Base-by-base conservation (phyloP, 2,888 invertebrate species). In the Calameuta pallipes region DNA sequence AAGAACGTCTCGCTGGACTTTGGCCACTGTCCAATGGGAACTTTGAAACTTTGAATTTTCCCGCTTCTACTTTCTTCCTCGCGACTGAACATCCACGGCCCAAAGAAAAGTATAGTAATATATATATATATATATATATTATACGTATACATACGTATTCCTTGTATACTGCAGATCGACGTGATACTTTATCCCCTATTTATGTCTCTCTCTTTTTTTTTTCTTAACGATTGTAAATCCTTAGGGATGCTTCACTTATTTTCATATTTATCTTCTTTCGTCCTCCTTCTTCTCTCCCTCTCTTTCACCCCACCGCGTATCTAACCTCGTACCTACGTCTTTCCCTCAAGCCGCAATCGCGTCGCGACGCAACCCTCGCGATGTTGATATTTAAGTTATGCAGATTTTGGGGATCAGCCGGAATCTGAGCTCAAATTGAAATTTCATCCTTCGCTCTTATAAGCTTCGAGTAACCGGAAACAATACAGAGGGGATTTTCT, bases 361-460 rank as follows among this genome's bases (percentile, higher is more conserved):
- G 31, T 37, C 37, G 41, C 41, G 41, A 41, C 41, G 41, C 41
- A 15, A 41, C 41, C 41, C 41, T 41, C 41, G 41, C 41, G 41
- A 41, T 15, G 78, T 80, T 79, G 81, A 80, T 81, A 74, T 80
- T 80, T 76, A 79, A 83, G 81, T 80, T 86, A 87, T 85, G 84
- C 83, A 84, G 83, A 87, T 85, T 84, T 82, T 76, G 77, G 71
- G 83, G 83, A 83, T 83, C 82, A 81, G 69, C 76, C 76, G 79
- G 76, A 82, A 85, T 85, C 83, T 80, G 76, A 74, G 80, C 81
- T 79, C 81, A 84, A 87, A 87, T 87, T 86, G 87, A 87, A 87
- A 87, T 84, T 87, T 86, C 82, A 84, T 83, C 85, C 87, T 81
- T 81, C 81, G 76, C 75, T 80, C 79, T 73, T 69, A n/a, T 70